Evolutionary conservation across 2,797 vertebrate species (phyloP).

Genomic region (Schizopygopsis malacanthus): DNA sequence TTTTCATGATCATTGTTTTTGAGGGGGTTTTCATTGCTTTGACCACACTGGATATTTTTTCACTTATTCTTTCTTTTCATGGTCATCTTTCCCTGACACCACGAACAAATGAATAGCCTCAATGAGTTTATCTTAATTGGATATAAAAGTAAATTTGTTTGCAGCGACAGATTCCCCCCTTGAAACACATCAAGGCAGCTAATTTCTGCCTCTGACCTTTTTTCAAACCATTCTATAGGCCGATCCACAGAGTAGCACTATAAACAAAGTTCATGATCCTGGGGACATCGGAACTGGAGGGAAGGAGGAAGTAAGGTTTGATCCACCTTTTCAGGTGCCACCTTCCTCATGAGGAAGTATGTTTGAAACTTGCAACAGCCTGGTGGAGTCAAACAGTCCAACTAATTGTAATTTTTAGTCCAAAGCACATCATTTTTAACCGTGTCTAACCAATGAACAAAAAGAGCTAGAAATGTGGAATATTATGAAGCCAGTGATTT

Average conservation of each 20-base stretch:
- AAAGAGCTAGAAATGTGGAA: slow-evolving; percentile 1
- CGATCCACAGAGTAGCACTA: slow-evolving; percentile 41
- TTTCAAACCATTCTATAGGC: slow-evolving; percentile 43
- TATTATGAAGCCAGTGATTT: slow-evolving; percentile 28
- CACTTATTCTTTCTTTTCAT: slow-evolving; percentile 48
- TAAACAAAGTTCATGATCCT: slow-evolving; percentile 16
- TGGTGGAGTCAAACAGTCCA: slow-evolving; percentile 40
- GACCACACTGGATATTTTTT: slow-evolving; percentile 55
- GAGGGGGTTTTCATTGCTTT: slow-evolving; percentile 62
- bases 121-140: slow-evolving; percentile 22
- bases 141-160: background rate
- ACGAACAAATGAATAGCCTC: slow-evolving; percentile 45
- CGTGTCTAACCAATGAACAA: background rate
- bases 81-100: slow-evolving; percentile 44
- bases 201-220: slow-evolving; percentile 45
- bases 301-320: slow-evolving; percentile 42
- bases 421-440: slow-evolving; percentile 56
- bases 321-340: slow-evolving; percentile 37
- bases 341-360: slow-evolving; percentile 19
- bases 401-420: slow-evolving; percentile 26
- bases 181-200: slow-evolving; percentile 26
- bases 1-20: slow-evolving; percentile 65
- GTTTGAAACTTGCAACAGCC: slow-evolving; percentile 27
- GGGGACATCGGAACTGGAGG: slow-evolving; percentile 30
- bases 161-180: slow-evolving; percentile 10